Percentiles rank a stretch among this genome's conserved stretches.
Conservation (phyloP, 37 sponge, comb jelly and placozoan species). For the Dysidea cf. avara region DNA sequence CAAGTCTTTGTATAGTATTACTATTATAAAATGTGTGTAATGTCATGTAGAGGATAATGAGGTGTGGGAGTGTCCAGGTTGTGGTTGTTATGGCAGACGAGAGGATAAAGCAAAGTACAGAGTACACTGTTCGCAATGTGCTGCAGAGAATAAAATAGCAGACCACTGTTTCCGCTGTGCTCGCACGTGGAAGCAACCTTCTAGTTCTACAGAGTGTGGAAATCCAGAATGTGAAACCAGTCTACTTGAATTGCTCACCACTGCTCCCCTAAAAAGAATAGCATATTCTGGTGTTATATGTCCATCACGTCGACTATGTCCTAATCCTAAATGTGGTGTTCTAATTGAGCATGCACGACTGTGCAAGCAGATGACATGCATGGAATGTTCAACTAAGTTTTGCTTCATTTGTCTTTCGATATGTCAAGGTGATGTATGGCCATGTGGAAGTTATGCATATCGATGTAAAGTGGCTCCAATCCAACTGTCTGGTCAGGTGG, state of each 20-base stretch:
- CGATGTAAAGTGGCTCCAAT: constrained; percentile 10
- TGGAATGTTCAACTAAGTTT: background rate
- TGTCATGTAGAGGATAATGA: too few species aligned
- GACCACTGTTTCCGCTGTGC: too few species aligned
- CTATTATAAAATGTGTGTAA: too few species aligned
- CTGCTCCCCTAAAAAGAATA: background rate
- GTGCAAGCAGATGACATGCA: constrained; percentile 20
- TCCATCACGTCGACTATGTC: background rate
- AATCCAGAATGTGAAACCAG: constrained; percentile 1
- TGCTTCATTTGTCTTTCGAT: constrained; percentile 9
- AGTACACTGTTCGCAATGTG: too few species aligned
- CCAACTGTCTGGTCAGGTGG: too few species aligned
- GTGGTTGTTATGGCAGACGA: too few species aligned
- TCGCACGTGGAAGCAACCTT: constrained; percentile 4
- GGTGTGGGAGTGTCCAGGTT: too few species aligned
- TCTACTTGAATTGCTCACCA: background rate
- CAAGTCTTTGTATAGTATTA: too few species aligned
- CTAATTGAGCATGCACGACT: constrained; percentile 5
- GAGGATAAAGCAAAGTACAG: too few species aligned
- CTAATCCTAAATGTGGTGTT: background rate
- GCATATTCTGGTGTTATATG: background rate
- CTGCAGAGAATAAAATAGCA: too few species aligned
- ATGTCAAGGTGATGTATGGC: background rate
- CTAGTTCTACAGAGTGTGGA: constrained; percentile 8
- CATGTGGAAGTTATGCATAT: background rate